Conservation (phyloP, 2,797 vertebrate species). For the Lemur catta region DNA sequence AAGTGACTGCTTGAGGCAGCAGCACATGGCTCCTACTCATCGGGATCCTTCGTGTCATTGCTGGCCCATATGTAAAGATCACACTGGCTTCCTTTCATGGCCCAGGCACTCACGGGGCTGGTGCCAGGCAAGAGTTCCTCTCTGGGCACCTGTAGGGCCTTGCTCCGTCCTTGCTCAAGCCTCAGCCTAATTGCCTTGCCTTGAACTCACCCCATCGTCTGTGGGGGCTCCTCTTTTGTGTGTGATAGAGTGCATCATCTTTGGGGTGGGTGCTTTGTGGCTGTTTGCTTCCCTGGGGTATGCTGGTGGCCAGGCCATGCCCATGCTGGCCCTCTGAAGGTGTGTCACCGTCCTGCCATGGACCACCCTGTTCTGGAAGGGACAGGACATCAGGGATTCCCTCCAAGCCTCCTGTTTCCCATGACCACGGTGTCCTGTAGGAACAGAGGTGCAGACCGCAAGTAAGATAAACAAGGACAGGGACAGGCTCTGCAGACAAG, state of each 20-base stretch:
- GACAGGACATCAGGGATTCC: not conserved
- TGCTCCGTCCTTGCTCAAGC: not conserved
- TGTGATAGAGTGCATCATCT: not conserved
- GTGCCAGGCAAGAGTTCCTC: not conserved
- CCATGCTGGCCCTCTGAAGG: not conserved
- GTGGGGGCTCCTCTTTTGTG: not conserved
- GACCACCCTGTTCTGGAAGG: not conserved
- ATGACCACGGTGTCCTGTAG: not conserved
- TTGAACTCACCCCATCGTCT: not conserved
- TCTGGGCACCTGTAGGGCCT: not conserved
- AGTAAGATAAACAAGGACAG: not conserved
- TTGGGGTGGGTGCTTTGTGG: not conserved
- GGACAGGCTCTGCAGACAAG: not conserved
- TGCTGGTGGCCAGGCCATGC: not conserved
- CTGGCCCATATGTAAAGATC: not conserved
- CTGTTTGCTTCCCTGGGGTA: not conserved
- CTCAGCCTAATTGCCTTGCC: fast-evolving
- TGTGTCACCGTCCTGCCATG: not conserved
- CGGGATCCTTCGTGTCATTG: not conserved
- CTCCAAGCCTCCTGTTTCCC: not conserved
- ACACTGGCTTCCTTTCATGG: fast-evolving
- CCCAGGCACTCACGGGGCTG: not conserved
- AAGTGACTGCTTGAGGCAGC: not conserved
- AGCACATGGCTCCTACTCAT: not conserved
- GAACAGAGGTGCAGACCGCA: not conserved